A percentile compares a stretch with the other conserved stretches of the same genome.
Conservation (phyloP, 1,140 invertebrate species). For the Eurosta solidaginis region DNA sequence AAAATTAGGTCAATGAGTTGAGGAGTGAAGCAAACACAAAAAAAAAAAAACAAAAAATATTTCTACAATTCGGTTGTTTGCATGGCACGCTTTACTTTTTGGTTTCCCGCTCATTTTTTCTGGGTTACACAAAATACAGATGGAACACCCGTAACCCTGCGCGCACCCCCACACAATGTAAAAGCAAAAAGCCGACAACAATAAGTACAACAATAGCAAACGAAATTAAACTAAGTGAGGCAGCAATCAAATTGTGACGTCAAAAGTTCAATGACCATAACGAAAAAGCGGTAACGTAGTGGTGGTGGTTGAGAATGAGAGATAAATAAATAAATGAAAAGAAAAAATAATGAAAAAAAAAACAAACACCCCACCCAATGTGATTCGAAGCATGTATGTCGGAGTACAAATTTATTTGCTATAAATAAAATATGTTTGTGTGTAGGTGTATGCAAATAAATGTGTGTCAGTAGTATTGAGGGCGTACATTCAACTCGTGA, state of each 20-base stretch:
- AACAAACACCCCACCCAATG: not conserved
- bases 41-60: not conserved
- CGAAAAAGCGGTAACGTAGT: not conserved
- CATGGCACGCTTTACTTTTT: not conserved
- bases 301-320: not conserved
- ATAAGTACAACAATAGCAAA: not conserved
- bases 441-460: not conserved
- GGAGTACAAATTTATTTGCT: not conserved
- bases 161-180: not conserved
- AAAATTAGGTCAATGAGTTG: conserved; percentile 21
- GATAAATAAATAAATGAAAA: not conserved
- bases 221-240: not conserved
- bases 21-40: not conserved
- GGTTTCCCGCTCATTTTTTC: conserved; percentile 5
- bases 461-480: not conserved
- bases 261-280: conserved; percentile 15
- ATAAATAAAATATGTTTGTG: not conserved
- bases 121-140: not conserved
- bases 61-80: not conserved
- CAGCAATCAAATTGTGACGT: conserved; percentile 26
- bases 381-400: not conserved
- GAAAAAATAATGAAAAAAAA: not conserved
- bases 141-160: not conserved
- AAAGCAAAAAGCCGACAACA: conserved; percentile 4
- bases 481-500: conserved; percentile 6